Conservation (phyloP, 2,888 invertebrate genomes). For the Trichopoda pennipes region DNA sequence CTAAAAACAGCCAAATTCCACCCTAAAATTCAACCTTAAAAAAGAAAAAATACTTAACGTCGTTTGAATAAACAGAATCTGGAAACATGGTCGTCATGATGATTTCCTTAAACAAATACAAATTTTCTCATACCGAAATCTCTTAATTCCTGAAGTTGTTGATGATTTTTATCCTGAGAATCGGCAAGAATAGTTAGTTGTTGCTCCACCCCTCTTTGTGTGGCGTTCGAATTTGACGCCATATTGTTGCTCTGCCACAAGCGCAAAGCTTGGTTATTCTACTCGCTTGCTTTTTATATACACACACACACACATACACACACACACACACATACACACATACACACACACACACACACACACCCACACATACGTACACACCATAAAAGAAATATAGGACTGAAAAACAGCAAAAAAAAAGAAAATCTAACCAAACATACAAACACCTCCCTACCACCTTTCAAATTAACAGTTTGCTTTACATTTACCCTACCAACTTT, state of each 20-base stretch:
- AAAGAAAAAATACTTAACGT: constrained; percentile 15
- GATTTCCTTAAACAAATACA: constrained; percentile 42
- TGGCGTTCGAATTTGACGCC: constrained; percentile 52
- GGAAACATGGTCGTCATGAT: constrained; percentile 22
- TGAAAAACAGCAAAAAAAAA: constrained; percentile 14
- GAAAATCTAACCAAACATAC: constrained; percentile 29
- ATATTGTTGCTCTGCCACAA: constrained; percentile 46
- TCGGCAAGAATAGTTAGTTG: not conserved
- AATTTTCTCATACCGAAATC: constrained; percentile 32
- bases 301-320: no score
- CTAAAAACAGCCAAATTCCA: not conserved
- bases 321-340: no score
- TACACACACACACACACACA: no score
- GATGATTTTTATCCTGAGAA: constrained; percentile 47
- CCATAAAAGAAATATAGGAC: not conserved
- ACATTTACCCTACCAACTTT: constrained; percentile 6
- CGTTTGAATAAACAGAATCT: constrained; percentile 19
- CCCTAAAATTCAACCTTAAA: not conserved
- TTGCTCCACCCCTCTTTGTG: constrained; percentile 62
- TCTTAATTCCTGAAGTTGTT: constrained; percentile 32
- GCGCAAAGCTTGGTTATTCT: not conserved
- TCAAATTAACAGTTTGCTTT: not conserved
- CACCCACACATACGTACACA: not conserved
- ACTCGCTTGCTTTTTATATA: not conserved
- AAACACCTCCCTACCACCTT: constrained; percentile 8